phyloP scores from a whole-genome alignment of 23 tunicate genomes.

The Phallusia fumigata region DNA sequence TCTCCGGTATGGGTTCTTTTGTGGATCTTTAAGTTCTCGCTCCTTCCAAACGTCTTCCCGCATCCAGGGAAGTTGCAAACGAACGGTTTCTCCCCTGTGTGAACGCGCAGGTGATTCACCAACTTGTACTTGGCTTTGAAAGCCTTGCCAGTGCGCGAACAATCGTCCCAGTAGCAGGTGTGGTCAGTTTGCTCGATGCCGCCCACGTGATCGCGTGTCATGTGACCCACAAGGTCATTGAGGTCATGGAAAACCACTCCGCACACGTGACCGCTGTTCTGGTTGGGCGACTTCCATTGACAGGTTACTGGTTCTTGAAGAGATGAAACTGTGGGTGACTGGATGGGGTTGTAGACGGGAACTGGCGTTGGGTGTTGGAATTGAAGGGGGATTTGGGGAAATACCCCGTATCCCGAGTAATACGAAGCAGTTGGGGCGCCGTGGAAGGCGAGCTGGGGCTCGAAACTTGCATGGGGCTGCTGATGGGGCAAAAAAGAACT shows the following conservation, averaged over 20 bases:
- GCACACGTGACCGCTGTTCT: constrained; percentile 42
- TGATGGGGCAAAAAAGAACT: constrained; percentile 6
- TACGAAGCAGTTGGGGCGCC: neutral
- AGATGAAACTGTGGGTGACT: neutral
- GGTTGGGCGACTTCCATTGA: constrained; percentile 40
- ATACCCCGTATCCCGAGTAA: constrained; percentile 18
- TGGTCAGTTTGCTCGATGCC: constrained; percentile 73
- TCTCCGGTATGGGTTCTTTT: constrained; percentile 74
- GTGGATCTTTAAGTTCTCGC: constrained; percentile 80
- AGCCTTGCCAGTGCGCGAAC: constrained; percentile 35
- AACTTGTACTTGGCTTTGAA: constrained; percentile 86
- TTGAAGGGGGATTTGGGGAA: constrained; percentile 11
- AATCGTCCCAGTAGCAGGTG: constrained; percentile 76
- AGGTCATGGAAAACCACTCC: constrained; percentile 31
- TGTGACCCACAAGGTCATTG: constrained; percentile 60
- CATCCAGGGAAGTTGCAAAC: constrained; percentile 63
- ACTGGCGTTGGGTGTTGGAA: neutral
- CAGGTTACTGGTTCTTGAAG: constrained; percentile 27
- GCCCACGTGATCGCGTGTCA: constrained; percentile 66
- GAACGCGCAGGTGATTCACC: constrained; percentile 75
- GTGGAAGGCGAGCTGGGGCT: neutral
- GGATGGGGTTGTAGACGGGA: neutral
- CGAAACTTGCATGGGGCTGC: neutral
- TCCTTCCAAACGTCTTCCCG: constrained; percentile 61
- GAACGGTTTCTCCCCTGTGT: constrained; percentile 70